These are phyloP conservation scores for Danio choprae DNA, from an alignment of 2,797 vertebrate genomes.

Conservation along the genomic window DNA sequence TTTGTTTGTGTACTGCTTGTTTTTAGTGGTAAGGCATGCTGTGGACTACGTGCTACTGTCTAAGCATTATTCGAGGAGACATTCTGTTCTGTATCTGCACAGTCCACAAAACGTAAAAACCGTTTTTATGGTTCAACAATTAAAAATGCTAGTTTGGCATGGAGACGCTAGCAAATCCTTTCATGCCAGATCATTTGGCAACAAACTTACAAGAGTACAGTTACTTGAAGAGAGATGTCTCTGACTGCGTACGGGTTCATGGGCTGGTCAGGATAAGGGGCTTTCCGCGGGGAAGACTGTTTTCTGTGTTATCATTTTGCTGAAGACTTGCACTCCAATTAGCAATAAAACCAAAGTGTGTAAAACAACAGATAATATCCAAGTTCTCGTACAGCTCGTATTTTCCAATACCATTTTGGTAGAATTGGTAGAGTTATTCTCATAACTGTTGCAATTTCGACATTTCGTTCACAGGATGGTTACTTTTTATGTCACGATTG, in stretches of 20 bases:
- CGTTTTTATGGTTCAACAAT: constrained; percentile 59
- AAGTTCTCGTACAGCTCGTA: neutral
- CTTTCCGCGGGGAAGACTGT: constrained; percentile 59
- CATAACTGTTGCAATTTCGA: neutral
- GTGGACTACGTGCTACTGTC: constrained; percentile 27
- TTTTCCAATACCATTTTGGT: neutral
- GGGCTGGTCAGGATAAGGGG: constrained; percentile 71
- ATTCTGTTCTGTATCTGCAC: constrained; percentile 48
- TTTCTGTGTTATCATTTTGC: constrained; percentile 56
- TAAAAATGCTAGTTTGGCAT: constrained; percentile 64
- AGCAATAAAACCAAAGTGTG: constrained; percentile 27
- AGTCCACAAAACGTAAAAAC: constrained; percentile 53
- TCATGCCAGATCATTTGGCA: constrained; percentile 67
- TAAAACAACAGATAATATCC: constrained; percentile 11
- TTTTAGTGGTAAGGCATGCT: constrained; percentile 65
- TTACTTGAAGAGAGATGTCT: constrained; percentile 71
- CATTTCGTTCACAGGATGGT: neutral
- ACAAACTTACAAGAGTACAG: constrained; percentile 62
- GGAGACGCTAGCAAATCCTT: constrained; percentile 65
- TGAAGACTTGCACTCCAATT: constrained; percentile 37
- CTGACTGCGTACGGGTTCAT: constrained; percentile 70
- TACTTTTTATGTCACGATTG: neutral
- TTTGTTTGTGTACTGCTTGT: constrained; percentile 64
- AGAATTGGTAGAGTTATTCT: too few relatives aligned
- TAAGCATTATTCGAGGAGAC: constrained; percentile 50